Conservation (phyloP, 92 coral and sea anemone genomes). For the Epizoanthus illoricatus region DNA sequence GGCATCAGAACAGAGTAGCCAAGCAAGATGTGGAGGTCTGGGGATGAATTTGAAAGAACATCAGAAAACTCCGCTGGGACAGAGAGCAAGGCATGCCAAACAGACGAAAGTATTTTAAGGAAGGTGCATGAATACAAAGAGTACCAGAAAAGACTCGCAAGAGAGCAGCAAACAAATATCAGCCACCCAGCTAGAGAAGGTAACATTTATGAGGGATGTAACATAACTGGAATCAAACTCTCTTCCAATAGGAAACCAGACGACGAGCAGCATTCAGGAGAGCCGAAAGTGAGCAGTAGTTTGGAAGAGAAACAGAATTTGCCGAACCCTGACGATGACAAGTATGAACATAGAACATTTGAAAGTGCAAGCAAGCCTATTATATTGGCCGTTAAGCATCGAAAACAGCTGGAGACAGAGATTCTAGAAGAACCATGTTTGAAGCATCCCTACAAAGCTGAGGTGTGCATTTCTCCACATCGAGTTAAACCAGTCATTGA, state of each 20-base stretch:
- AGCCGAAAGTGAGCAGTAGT: background rate
- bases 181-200: background rate
- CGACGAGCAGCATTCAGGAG: background rate
- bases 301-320: background rate
- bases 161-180: background rate
- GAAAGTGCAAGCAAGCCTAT: background rate
- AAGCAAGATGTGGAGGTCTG: background rate
- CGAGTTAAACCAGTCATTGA: background rate
- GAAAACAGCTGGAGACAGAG: background rate
- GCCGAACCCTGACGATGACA: background rate
- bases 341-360: background rate
- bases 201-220: background rate
- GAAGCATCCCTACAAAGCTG: slow-evolving; percentile 23
- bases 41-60: background rate
- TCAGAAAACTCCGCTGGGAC: background rate
- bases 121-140: background rate
- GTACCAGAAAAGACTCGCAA: background rate
- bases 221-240: background rate
- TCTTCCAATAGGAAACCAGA: background rate
- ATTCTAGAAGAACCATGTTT: background rate
- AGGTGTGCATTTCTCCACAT: slow-evolving; percentile 15
- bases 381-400: background rate
- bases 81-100: slow-evolving; percentile 1
- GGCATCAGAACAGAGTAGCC: background rate
- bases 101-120: background rate